These are phyloP conservation scores for Epinephelus lanceolatus DNA, from an alignment of 2,113 vertebrate genomes.

Conservation along the genomic window DNA sequence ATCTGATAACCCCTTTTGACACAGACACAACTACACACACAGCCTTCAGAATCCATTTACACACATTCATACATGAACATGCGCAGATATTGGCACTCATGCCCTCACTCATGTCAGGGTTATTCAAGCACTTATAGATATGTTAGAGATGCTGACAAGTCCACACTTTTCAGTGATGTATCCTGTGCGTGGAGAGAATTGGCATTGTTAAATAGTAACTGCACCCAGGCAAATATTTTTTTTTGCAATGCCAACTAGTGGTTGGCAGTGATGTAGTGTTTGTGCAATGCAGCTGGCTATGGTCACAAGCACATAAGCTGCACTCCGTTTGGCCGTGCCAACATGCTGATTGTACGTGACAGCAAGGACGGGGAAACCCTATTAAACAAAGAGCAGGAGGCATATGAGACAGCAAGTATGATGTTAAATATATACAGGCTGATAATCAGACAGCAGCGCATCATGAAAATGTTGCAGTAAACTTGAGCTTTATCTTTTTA, in stretches of 20 bases:
- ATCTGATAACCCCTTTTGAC: slow-evolving; percentile 59
- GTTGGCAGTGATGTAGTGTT: slow-evolving; percentile 29
- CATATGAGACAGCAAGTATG: not conserved
- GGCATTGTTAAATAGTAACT: slow-evolving; percentile 7
- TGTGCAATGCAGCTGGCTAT: slow-evolving; percentile 29
- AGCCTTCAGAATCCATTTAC: slow-evolving; percentile 38
- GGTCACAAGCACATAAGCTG: slow-evolving; percentile 24
- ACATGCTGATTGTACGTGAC: not conserved
- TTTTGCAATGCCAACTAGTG: slow-evolving; percentile 27
- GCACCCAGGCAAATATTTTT: not conserved
- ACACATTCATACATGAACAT: slow-evolving; percentile 1
- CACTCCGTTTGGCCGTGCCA: not conserved
- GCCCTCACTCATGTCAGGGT: not conserved
- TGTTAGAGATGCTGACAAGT: not conserved
- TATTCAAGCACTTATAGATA: slow-evolving; percentile 15
- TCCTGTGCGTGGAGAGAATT: not conserved
- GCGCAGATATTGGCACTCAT: not conserved
- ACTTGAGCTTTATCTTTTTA: not conserved
- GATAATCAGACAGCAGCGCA: slow-evolving; percentile 4
- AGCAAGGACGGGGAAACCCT: not conserved
- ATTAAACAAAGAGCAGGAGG: not conserved
- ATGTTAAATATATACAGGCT: not conserved
- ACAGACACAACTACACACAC: slow-evolving; percentile 29
- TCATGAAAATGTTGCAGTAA: not conserved
- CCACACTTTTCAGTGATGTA: not conserved